Evolutionary conservation across 1,140 invertebrate species (phyloP).

Genomic region (Caenorhabditis latens): DNA sequence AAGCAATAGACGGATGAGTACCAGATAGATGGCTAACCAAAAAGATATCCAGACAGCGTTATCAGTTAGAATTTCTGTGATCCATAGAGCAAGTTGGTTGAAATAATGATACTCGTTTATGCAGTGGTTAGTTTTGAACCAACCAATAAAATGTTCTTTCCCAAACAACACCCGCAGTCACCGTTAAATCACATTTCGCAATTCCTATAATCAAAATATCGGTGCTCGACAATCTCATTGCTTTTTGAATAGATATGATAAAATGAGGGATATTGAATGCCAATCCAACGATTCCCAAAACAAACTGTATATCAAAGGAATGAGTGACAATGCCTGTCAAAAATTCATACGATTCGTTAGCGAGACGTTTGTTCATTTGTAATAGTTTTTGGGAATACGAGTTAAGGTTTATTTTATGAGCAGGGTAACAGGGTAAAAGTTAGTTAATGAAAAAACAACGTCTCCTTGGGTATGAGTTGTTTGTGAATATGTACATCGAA

Average conservation of each 20-base stretch:
- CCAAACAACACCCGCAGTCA: neutral
- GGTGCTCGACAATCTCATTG: neutral
- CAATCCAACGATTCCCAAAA: neutral
- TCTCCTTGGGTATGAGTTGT: too few relatives aligned
- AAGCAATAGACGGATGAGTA: neutral
- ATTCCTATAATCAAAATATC: conserved; percentile 4
- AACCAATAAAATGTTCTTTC: neutral
- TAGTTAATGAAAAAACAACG: too few relatives aligned
- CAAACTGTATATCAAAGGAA: neutral
- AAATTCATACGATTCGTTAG: neutral
- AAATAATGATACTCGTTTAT: neutral
- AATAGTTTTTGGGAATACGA: too few relatives aligned
- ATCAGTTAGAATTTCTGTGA: neutral
- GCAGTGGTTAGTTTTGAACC: neutral
- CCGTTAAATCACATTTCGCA: neutral
- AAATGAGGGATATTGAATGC: neutral
- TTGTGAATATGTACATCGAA: too few relatives aligned
- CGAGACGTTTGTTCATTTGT: neutral
- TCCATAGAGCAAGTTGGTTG: neutral
- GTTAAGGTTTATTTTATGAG: too few relatives aligned
- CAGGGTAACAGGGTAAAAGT: too few relatives aligned
- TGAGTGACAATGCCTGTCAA: neutral
- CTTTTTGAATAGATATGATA: neutral
- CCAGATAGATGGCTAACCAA: neutral
- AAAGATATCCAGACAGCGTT: neutral